These are phyloP conservation scores for Papilio polyxenes DNA, from an alignment of 1,140 invertebrate species.

Conservation along the genomic window DNA sequence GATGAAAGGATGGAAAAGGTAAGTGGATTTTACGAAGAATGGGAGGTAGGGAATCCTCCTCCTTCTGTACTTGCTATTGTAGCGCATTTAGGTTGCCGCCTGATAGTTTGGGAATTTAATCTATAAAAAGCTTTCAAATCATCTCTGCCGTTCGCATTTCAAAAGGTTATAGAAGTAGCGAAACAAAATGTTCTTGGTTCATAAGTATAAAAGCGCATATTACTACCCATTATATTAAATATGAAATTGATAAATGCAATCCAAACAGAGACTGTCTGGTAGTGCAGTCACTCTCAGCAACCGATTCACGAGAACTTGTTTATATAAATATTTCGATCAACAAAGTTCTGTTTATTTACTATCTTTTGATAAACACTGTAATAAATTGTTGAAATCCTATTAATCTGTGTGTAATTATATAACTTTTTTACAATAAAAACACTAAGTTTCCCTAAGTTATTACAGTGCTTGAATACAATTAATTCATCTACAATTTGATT, in stretches of 20 bases:
- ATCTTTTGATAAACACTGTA: slow-evolving; percentile 39
- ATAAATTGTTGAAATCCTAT: slow-evolving; percentile 23
- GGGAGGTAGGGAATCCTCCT: too few relatives aligned
- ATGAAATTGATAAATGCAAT: slow-evolving; percentile 59
- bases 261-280: slow-evolving; percentile 53
- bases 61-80: too few relatives aligned
- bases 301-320: slow-evolving; percentile 62
- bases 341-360: slow-evolving; percentile 62
- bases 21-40: too few relatives aligned
- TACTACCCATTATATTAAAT: slow-evolving; percentile 2
- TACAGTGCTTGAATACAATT: too few relatives aligned
- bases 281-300: slow-evolving; percentile 58
- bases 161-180: too few relatives aligned
- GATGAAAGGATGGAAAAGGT: too few relatives aligned
- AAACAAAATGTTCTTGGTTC: not conserved
- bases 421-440: not conserved
- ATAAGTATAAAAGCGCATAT: not conserved
- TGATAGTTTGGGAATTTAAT: too few relatives aligned
- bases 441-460: not conserved
- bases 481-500: too few relatives aligned
- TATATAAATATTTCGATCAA: slow-evolving; percentile 61
- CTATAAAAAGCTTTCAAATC: too few relatives aligned
- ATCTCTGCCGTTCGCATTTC: too few relatives aligned
- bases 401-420: not conserved
- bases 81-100: too few relatives aligned